Conservation (phyloP, 2,888 invertebrate species). For the Pecten maximus region DNA sequence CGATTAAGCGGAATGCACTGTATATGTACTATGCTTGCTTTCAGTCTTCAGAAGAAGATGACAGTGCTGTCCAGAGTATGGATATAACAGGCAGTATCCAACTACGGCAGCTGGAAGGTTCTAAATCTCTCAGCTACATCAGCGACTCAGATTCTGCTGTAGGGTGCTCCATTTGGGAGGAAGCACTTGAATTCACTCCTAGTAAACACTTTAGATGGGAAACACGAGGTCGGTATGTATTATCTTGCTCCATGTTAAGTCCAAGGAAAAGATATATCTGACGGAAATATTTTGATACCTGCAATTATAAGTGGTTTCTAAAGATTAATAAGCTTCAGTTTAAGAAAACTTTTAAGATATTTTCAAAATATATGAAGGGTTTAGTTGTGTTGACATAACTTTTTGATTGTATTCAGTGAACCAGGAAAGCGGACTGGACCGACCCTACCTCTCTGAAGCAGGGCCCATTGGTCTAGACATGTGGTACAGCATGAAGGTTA, state of each 20-base stretch:
- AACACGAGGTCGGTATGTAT: slow-evolving; percentile 73
- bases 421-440: slow-evolving; percentile 73
- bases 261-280: neutral
- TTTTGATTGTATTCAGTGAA: slow-evolving; percentile 61
- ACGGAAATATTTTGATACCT: neutral
- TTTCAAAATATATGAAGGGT: neutral
- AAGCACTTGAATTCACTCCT: slow-evolving; percentile 67
- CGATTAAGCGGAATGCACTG: no score
- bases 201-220: slow-evolving; percentile 78
- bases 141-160: slow-evolving; percentile 57
- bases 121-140: slow-evolving; percentile 52
- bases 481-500: slow-evolving; percentile 63
- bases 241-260: neutral
- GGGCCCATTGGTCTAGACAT: slow-evolving; percentile 75
- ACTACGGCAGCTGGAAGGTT: slow-evolving; percentile 36
- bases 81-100: slow-evolving; percentile 55
- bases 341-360: neutral
- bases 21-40: no score
- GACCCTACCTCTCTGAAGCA: slow-evolving; percentile 77
- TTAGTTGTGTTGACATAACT: neutral
- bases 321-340: no score
- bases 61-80: slow-evolving; percentile 58
- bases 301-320: neutral
- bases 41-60: slow-evolving; percentile 56
- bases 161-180: slow-evolving; percentile 73